These are phyloP conservation scores for Diabrotica undecimpunctata DNA, from an alignment of 1,140 invertebrate species.

Conservation along the genomic window DNA sequence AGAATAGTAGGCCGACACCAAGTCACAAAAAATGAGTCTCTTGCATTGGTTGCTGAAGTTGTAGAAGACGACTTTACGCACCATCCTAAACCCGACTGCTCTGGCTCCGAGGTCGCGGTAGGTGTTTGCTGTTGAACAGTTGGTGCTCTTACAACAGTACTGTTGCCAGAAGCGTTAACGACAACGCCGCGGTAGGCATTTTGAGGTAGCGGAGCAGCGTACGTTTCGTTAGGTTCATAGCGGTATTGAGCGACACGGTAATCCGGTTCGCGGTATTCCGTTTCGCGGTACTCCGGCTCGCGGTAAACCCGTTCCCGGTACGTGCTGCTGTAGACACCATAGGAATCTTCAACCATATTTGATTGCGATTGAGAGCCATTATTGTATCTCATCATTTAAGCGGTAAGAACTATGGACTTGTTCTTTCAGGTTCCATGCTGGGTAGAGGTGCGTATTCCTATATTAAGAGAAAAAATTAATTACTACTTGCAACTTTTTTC, in stretches of 20 bases:
- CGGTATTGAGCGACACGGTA: conserved; percentile 31
- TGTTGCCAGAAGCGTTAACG: conserved; percentile 52
- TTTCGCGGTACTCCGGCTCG: no score
- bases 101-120: conserved; percentile 2
- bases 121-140: conserved; percentile 7
- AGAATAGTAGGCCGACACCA: conserved; percentile 49
- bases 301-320: no score
- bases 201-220: conserved; percentile 48
- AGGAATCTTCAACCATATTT: conserved; percentile 45
- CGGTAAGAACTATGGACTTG: not conserved
- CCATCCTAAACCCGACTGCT: conserved; percentile 30
- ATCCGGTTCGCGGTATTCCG: conserved; percentile 21
- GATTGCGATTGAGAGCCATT: conserved; percentile 24
- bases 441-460: not conserved
- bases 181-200: conserved; percentile 52
- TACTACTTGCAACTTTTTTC: no score
- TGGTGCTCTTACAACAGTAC: conserved; percentile 42
- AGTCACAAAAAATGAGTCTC: conserved; percentile 38
- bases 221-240: conserved; percentile 51
- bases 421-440: not conserved
- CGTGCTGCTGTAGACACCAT: conserved; percentile 49
- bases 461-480: not conserved
- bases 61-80: conserved; percentile 23
- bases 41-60: no score
- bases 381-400: conserved; percentile 17